Evolutionary conservation across 2,888 invertebrate species (phyloP).

Genomic region (Andrena trimmerana): DNA sequence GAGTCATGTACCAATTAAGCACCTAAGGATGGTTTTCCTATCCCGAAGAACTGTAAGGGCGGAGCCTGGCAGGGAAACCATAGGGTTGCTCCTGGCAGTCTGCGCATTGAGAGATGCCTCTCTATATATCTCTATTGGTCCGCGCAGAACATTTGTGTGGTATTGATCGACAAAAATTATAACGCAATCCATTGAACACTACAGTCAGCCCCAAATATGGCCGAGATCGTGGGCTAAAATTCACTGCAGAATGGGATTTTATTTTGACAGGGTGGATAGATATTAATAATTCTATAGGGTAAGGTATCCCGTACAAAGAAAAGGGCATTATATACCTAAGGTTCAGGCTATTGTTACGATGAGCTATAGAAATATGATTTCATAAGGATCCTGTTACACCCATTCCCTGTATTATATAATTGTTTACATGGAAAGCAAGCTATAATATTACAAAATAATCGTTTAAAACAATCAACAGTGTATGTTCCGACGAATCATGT

Average conservation of each 20-base stretch:
- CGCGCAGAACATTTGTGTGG: slow-evolving; percentile 81
- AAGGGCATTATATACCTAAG: slow-evolving; percentile 70
- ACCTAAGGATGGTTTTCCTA: slow-evolving; percentile 75
- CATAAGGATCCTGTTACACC: slow-evolving; percentile 58
- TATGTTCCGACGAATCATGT: too few relatives aligned
- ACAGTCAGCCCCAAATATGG: slow-evolving; percentile 58
- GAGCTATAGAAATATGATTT: slow-evolving; percentile 79
- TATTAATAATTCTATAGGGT: slow-evolving; percentile 75
- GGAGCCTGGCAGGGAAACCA: slow-evolving; percentile 65
- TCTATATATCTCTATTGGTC: slow-evolving; percentile 80
- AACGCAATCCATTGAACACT: slow-evolving; percentile 77
- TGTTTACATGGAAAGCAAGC: background rate
- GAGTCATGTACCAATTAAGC: slow-evolving; percentile 81
- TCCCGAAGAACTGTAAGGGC: slow-evolving; percentile 72
- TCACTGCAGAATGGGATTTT: slow-evolving; percentile 52
- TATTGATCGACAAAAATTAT: slow-evolving; percentile 84
- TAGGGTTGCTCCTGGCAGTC: slow-evolving; percentile 74
- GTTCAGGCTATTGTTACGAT: slow-evolving; percentile 71
- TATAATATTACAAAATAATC: background rate
- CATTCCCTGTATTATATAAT: slow-evolving; percentile 9
- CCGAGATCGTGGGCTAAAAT: slow-evolving; percentile 47
- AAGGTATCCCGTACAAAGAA: slow-evolving; percentile 70
- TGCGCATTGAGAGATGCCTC: slow-evolving; percentile 81
- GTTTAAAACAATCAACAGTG: background rate
- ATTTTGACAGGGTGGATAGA: slow-evolving; percentile 71